phyloP scores from a whole-genome alignment of 2,113 vertebrate genomes.

The Channa argus region DNA sequence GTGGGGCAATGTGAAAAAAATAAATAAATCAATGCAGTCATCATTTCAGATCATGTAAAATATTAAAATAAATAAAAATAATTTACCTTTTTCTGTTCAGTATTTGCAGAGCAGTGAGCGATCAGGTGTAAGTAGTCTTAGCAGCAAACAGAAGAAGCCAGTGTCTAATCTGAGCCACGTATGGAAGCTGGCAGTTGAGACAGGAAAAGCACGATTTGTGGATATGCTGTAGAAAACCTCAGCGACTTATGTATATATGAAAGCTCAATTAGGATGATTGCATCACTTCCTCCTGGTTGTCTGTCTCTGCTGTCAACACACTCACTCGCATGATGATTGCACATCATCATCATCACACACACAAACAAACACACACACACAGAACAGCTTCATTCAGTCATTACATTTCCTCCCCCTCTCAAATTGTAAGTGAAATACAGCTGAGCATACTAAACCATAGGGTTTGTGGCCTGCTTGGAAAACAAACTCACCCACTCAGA shows the following conservation, averaged over 20 bases:
- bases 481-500: constrained; percentile 75
- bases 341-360: constrained; percentile 4
- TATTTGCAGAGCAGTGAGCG: constrained; percentile 12
- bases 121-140: constrained; percentile 14
- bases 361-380: constrained; percentile 37
- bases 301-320: constrained; percentile 40
- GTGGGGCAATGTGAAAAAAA: too few relatives aligned
- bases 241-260: constrained; percentile 65
- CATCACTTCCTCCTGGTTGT: constrained; percentile 78
- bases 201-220: constrained; percentile 29
- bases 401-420: constrained; percentile 63
- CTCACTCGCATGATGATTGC: constrained; percentile 36
- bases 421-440: constrained; percentile 64
- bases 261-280: constrained; percentile 54
- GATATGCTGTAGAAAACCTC: constrained; percentile 56
- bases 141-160: constrained; percentile 29
- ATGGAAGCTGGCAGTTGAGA: constrained; percentile 31
- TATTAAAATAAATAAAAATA: too few relatives aligned
- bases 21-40: too few relatives aligned
- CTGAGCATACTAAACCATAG: constrained; percentile 68
- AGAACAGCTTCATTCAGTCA: constrained; percentile 52
- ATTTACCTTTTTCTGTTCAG: constrained; percentile 27
- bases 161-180: constrained; percentile 24
- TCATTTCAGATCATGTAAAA: too few relatives aligned
- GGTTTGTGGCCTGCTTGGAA: constrained; percentile 73